Conservation (phyloP, 1,140 invertebrate species). For the Palaemon carinicauda region DNA sequence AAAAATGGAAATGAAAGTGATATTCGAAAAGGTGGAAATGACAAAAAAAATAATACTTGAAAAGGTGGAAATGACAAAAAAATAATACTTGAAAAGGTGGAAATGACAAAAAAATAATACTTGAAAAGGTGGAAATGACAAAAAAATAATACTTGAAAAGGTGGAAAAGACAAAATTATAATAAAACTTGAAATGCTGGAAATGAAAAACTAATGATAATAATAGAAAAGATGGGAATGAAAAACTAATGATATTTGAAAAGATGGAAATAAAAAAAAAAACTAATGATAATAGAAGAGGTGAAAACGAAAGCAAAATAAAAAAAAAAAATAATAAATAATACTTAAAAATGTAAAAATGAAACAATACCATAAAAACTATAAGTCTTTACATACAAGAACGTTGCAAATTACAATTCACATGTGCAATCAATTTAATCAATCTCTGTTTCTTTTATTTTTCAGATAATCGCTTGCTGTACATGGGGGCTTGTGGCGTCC, state of each 20-base stretch:
- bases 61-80: neutral
- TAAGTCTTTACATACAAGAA: neutral
- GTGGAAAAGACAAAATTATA: neutral
- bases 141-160: neutral
- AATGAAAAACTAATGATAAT: neutral
- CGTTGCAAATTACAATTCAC: neutral
- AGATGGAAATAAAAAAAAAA: too few species aligned
- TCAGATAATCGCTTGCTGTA: too few species aligned
- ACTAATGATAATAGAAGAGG: neutral
- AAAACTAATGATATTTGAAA: neutral
- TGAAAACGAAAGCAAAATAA: neutral
- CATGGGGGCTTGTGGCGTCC: neutral
- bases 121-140: neutral
- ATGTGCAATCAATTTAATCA: neutral
- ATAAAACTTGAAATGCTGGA: neutral
- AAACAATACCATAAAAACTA: neutral
- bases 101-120: too few species aligned
- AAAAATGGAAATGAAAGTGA: too few species aligned
- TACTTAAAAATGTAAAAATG: neutral
- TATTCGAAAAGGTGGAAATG: too few species aligned
- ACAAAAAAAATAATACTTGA: too few species aligned
- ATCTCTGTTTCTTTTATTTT: too few species aligned
- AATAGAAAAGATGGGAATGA: neutral
- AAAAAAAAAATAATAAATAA: neutral
- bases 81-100: neutral